Percentiles rank a stretch among this genome's conserved stretches.
Conservation (phyloP, 2,113 vertebrate genomes). For the Tragelaphus imberbis region DNA sequence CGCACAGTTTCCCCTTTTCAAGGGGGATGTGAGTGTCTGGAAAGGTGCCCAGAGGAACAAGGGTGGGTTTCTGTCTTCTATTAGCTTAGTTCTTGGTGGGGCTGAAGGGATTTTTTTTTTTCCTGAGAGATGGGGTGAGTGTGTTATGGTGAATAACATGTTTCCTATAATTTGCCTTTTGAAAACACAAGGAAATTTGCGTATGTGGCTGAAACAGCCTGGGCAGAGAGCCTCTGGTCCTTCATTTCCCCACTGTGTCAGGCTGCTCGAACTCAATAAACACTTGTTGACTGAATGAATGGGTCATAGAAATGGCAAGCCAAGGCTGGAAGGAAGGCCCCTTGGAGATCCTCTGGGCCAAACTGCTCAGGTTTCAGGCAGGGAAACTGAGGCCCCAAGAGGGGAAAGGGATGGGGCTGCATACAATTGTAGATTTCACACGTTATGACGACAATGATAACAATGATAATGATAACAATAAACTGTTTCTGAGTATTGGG, state of each 20-base stretch:
- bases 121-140: constrained; percentile 50
- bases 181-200: constrained; percentile 63
- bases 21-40: constrained; percentile 54
- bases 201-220: constrained; percentile 45
- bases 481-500: not conserved
- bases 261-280: constrained; percentile 64
- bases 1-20: constrained; percentile 18
- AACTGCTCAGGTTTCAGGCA: constrained; percentile 29
- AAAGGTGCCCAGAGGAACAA: not conserved
- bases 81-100: constrained; percentile 54
- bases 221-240: constrained; percentile 52
- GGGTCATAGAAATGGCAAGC: constrained; percentile 65
- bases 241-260: constrained; percentile 42
- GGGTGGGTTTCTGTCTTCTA: constrained; percentile 63
- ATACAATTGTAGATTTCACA: not conserved
- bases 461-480: not conserved
- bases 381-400: constrained; percentile 65
- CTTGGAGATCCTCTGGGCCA: not conserved
- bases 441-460: too few relatives aligned
- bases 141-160: constrained; percentile 67
- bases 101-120: not conserved
- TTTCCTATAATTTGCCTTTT: constrained; percentile 73
- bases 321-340: constrained; percentile 29
- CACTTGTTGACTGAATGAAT: constrained; percentile 74
- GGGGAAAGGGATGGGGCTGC: not conserved